Base-by-base conservation (phyloP, 2,888 invertebrate species). In the Synergus laeviventris region DNA sequence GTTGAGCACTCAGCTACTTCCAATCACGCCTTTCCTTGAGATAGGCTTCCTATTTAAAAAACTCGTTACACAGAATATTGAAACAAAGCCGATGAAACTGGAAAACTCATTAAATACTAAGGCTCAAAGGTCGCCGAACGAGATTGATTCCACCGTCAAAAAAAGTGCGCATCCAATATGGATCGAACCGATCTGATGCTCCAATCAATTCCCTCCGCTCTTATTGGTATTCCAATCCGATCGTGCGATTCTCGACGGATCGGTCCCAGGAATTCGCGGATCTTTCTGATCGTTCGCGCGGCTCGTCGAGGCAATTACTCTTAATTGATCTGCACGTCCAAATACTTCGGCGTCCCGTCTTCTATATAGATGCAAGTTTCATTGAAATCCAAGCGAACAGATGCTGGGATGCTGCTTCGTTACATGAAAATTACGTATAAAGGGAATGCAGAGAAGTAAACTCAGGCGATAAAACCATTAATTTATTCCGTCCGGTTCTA, bases 171-270 rank as follows among this genome's bases (percentile, higher is more conserved):
- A 59, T 59, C 60, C 59, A 74, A 74, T 60, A 60, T 42, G 74
- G 74, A 70, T 70, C 59, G 74, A 59, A 74, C 39, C 16, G 74
- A 60, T 36, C 70, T 70, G 49, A 42, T 39, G 64, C 66, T 66
- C 76, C 66, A 38, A 60, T 66, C 66, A 56, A 66, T 42, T 59
- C 76, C 38, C 59, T 36, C 62, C 78, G 61, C 54, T 66, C 45
- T 82, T 78, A 84, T 86, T 84, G 81, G 83, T 82, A 86, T 86
- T 86, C 84, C 80, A 81, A 82, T 82, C 82, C 78, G 77, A 82
- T 82, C 84, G 84, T 76, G 70, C 77, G 76, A 76, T 82, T 78
- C 81, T 59, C 79, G 77, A 79, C 74, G 64, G 76, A 78, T 79
- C 79, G 31, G 49, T 70, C 70, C 70, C 49, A 70, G 79, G 83